phyloP scores from a whole-genome alignment of 2,113 vertebrate species.

The Paratilapia polleni region DNA sequence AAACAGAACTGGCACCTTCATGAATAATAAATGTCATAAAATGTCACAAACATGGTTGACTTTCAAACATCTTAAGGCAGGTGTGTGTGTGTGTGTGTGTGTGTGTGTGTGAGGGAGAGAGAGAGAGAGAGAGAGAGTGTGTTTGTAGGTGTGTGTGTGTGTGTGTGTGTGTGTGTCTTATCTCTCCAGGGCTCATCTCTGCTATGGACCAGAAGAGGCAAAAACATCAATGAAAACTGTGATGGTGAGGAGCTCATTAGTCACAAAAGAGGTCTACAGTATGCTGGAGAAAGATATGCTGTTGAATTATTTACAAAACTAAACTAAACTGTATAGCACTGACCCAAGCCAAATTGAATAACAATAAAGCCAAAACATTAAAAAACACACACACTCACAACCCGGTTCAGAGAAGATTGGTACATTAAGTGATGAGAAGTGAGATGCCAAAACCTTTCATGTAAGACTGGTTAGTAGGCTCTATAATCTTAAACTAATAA shows the following conservation, averaged over 20 bases:
- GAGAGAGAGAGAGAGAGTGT: too few species aligned
- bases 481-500: too few species aligned
- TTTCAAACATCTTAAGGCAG: neutral
- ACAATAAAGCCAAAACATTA: neutral
- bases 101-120: neutral
- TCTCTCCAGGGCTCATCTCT: neutral
- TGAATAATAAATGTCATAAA: slow-evolving; percentile 52
- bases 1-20: slow-evolving; percentile 9
- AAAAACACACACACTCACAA: neutral
- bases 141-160: neutral
- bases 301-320: slow-evolving; percentile 30
- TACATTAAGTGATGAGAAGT: too few species aligned
- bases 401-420: neutral
- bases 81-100: slow-evolving; percentile 13
- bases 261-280: neutral
- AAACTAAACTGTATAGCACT: neutral
- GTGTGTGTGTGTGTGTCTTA: neutral
- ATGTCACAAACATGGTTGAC: slow-evolving; percentile 49
- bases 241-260: slow-evolving; percentile 51
- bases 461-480: too few species aligned
- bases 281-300: neutral
- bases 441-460: too few species aligned
- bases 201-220: neutral
- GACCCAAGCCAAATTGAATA: neutral
- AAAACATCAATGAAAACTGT: slow-evolving; percentile 30